Conservation (phyloP, 1,140 invertebrate genomes). For the Drosophila subobscura region DNA sequence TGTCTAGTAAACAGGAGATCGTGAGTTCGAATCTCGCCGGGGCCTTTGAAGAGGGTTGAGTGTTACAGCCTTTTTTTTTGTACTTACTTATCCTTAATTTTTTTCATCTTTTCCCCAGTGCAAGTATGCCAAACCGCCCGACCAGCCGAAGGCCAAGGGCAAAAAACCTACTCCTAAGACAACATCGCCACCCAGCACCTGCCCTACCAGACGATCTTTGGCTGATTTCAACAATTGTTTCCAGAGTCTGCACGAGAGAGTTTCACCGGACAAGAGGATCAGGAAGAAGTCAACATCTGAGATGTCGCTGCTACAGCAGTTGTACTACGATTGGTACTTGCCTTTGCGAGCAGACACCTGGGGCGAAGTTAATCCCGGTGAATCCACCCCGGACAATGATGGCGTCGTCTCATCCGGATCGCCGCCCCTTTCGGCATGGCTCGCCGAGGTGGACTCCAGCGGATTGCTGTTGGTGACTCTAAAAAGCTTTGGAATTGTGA, state of each 20-base stretch:
- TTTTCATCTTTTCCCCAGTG: not conserved
- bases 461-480: constrained; percentile 30
- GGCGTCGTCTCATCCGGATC: constrained; percentile 11
- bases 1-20: constrained; percentile 87
- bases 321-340: constrained; percentile 63
- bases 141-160: not conserved
- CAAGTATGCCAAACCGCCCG: not conserved
- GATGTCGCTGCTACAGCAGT: constrained; percentile 29
- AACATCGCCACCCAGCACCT: not conserved
- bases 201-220: constrained; percentile 29
- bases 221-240: constrained; percentile 61
- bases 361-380: not conserved
- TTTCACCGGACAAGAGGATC: not conserved
- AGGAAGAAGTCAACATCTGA: constrained; percentile 37
- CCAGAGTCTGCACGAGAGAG: constrained; percentile 36
- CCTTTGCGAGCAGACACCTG: constrained; percentile 31
- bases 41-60: constrained; percentile 85
- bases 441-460: not conserved
- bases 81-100: not conserved
- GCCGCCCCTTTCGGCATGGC: not conserved
- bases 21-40: constrained; percentile 86
- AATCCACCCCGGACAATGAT: not conserved
- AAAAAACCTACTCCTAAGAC: not conserved
- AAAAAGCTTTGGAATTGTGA: constrained; percentile 43
- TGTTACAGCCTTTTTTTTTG: constrained; percentile 83